phyloP scores from a whole-genome alignment of 2,113 vertebrate species.

The Boulengeromyrus knoepffleri region DNA sequence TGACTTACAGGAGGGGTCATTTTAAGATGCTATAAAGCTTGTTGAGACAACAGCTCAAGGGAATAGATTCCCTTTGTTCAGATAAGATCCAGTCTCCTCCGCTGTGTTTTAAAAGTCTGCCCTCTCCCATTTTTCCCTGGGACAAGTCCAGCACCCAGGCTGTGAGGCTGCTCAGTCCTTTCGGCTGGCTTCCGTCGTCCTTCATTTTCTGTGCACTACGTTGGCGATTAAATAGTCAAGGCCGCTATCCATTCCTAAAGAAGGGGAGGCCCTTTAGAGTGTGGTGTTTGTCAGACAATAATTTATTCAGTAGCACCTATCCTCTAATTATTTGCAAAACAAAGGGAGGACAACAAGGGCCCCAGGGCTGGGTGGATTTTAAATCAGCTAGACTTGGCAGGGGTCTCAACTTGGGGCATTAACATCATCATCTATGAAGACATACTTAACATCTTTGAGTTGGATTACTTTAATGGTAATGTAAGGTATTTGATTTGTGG shows the following conservation, averaged over 20 bases:
- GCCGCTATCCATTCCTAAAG: background rate
- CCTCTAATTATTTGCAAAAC: background rate
- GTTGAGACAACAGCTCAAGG: background rate
- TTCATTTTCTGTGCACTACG: background rate
- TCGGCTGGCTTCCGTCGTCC: background rate
- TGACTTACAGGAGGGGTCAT: background rate
- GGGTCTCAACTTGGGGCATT: background rate
- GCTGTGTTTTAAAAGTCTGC: background rate
- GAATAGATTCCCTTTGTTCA: background rate
- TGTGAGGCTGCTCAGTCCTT: background rate
- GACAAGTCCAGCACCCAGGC: background rate
- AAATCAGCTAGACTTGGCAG: background rate
- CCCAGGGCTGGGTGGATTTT: background rate
- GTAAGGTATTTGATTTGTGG: background rate
- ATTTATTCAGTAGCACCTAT: background rate
- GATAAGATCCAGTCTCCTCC: background rate
- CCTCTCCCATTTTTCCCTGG: background rate
- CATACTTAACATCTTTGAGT: no score
- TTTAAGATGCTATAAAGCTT: background rate
- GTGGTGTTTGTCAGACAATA: background rate
- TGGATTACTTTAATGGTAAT: background rate
- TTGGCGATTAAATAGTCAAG: background rate
- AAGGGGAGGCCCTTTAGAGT: background rate
- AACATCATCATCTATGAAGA: background rate
- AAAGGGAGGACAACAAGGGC: background rate